Conservation (phyloP, 2,797 vertebrate genomes). For the Melopsittacus undulatus region DNA sequence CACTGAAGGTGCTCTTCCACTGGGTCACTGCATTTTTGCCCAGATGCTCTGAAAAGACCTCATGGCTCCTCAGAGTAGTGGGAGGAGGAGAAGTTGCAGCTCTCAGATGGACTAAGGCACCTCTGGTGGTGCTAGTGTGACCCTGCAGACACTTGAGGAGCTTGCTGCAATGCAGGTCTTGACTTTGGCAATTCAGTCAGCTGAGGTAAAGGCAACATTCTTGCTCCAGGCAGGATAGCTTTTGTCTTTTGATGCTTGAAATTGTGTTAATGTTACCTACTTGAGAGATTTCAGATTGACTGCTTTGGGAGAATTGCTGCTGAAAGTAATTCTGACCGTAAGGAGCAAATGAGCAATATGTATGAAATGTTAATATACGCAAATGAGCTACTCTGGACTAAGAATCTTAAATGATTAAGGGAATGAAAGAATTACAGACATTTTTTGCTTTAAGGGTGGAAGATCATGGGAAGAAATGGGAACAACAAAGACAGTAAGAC, state of each 20-base stretch:
- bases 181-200: neutral
- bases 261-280: neutral
- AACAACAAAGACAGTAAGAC: neutral
- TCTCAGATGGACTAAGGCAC: neutral
- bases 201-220: neutral
- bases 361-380: neutral
- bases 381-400: neutral
- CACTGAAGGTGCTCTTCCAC: neutral
- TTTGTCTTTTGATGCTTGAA: neutral
- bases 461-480: neutral
- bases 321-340: neutral
- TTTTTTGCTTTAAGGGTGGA: neutral
- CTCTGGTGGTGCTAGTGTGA: neutral
- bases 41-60: neutral
- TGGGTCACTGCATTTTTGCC: neutral
- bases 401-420: neutral
- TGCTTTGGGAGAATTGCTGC: neutral
- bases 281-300: neutral
- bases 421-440: neutral
- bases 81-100: neutral
- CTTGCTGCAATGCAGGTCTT: neutral
- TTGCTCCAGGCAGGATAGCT: neutral
- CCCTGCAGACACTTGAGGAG: neutral
- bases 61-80: neutral
- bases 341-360: neutral